A percentile compares a stretch with the other conserved stretches of the same genome.
Conservation (phyloP, 2,113 vertebrate species). For the Crocuta crocuta region DNA sequence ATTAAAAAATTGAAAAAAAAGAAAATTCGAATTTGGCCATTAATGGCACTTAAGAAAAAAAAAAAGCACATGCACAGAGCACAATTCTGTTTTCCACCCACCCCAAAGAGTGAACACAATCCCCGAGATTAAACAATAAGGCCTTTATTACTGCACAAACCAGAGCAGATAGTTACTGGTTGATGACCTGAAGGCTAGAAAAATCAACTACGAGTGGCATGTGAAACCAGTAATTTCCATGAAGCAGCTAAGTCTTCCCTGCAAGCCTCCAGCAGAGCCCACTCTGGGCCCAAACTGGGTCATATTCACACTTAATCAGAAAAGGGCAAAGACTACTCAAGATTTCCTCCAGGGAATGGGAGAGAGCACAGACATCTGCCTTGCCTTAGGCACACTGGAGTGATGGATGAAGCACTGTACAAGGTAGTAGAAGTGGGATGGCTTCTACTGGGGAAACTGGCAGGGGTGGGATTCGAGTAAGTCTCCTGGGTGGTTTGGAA, state of each 20-base stretch:
- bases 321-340: not conserved
- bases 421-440: not conserved
- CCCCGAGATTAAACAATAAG: not conserved
- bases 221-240: not conserved
- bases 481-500: too few species aligned
- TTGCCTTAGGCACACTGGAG: not conserved
- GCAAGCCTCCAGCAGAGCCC: not conserved
- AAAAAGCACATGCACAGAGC: not conserved
- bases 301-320: not conserved
- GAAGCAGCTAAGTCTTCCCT: not conserved
- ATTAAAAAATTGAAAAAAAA: too few species aligned
- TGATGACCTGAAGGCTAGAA: not conserved
- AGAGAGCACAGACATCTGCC: not conserved
- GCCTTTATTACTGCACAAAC: slow-evolving; percentile 19
- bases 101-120: not conserved
- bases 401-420: not conserved
- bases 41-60: too few species aligned
- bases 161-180: not conserved
- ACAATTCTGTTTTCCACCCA: not conserved
- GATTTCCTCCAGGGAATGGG: not conserved
- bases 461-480: not conserved
- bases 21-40: too few species aligned
- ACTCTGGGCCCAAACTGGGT: not conserved
- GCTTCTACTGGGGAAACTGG: not conserved
- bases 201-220: not conserved